Evolutionary conservation across 2,888 invertebrate genomes (phyloP).

Genomic region (Carterocephalus palaemon): DNA sequence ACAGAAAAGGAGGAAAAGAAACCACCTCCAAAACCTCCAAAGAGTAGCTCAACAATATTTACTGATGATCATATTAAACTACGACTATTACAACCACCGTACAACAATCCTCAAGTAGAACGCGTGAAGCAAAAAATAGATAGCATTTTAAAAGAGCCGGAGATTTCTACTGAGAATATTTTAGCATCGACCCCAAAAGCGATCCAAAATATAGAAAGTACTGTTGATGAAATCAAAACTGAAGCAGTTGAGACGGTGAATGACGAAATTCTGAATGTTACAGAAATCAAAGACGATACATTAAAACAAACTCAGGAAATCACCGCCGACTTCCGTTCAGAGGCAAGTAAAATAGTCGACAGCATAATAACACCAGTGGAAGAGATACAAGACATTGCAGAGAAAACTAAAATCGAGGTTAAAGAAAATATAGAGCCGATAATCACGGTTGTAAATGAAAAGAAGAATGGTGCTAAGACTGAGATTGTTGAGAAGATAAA

Average conservation of each 20-base stretch:
- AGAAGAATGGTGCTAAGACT: constrained; percentile 44
- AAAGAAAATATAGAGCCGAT: constrained; percentile 61
- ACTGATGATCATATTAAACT: constrained; percentile 62
- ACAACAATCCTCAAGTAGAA: constrained; percentile 72
- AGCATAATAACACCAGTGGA: constrained; percentile 72
- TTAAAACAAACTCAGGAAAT: constrained; percentile 52
- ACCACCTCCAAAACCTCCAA: constrained; percentile 39
- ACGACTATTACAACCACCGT: constrained; percentile 65
- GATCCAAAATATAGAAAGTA: constrained; percentile 46
- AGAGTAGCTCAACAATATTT: constrained; percentile 41
- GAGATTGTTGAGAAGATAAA: constrained; percentile 54
- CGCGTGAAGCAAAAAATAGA: constrained; percentile 71
- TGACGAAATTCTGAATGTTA: constrained; percentile 46
- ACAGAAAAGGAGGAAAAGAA: constrained; percentile 54
- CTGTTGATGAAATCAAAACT: constrained; percentile 49
- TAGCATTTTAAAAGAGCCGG: constrained; percentile 67
- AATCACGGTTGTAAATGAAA: constrained; percentile 66
- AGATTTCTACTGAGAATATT: constrained; percentile 70
- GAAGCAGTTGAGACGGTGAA: constrained; percentile 50
- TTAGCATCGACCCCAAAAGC: constrained; percentile 42
- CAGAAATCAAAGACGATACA: constrained; percentile 50
- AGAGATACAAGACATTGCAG: constrained; percentile 50
- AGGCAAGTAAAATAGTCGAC: constrained; percentile 66
- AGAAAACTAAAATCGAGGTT: constrained; percentile 39
- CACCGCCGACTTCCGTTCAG: constrained; percentile 56